phyloP scores from a whole-genome alignment of 2,888 invertebrate species.

The Drosophila seclusa region DNA sequence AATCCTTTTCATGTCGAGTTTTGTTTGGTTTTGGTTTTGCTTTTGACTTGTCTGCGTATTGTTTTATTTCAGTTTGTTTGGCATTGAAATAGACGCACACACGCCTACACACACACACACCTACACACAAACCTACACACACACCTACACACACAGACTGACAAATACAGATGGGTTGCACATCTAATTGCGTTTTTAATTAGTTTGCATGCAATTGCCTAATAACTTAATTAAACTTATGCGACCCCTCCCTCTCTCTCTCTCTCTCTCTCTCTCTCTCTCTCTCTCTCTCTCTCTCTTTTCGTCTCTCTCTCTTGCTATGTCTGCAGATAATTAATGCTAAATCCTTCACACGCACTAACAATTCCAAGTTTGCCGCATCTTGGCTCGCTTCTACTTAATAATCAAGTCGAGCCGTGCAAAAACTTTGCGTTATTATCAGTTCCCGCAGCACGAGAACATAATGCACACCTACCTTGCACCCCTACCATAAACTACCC shows the following conservation, averaged over 20 bases:
- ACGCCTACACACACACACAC: background rate
- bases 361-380: constrained; percentile 70
- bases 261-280: too few species aligned
- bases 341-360: constrained; percentile 76
- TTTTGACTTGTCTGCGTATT: background rate
- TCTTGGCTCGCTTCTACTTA: constrained; percentile 22
- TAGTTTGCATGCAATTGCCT: constrained; percentile 74
- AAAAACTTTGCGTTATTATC: constrained; percentile 72
- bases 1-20: background rate
- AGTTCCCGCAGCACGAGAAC: constrained; percentile 42
- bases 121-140: background rate
- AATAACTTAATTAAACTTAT: constrained; percentile 77
- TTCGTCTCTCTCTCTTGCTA: background rate
- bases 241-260: background rate
- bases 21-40: constrained; percentile 15
- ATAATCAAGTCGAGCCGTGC: constrained; percentile 70
- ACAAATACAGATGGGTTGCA: constrained; percentile 8
- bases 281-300: background rate
- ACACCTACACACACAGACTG: background rate
- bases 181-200: constrained; percentile 68
- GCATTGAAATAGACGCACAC: constrained; percentile 3
- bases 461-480: constrained; percentile 57
- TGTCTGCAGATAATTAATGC: constrained; percentile 72
- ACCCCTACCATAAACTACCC: background rate
- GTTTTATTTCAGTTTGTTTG: background rate